Conservation (phyloP, 2,113 vertebrate genomes). For the Hucho hucho region DNA sequence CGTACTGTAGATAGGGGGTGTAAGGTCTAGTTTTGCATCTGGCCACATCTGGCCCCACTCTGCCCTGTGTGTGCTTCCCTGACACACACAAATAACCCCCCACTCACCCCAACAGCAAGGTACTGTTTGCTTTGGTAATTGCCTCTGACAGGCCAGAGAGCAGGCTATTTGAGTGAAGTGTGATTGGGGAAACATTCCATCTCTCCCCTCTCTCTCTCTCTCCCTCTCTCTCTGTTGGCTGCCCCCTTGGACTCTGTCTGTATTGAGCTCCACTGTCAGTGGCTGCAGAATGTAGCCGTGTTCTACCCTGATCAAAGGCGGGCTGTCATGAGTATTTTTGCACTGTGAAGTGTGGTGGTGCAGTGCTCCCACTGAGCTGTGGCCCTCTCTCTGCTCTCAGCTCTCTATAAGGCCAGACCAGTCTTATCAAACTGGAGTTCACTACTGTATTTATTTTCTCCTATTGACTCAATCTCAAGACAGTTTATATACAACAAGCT, state of each 20-base stretch:
- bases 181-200: slow-evolving; percentile 56
- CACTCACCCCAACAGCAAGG: not conserved
- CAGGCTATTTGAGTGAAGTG: slow-evolving; percentile 59
- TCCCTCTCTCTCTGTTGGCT: not conserved
- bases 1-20: not conserved
- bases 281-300: not conserved
- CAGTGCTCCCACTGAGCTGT: slow-evolving; percentile 53
- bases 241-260: slow-evolving; percentile 5
- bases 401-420: not conserved
- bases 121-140: slow-evolving; percentile 56
- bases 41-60: not conserved
- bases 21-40: not conserved
- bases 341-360: slow-evolving; percentile 58
- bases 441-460: slow-evolving; percentile 32
- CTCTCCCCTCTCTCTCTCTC: slow-evolving; percentile 10
- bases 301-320: slow-evolving; percentile 52
- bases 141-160: slow-evolving; percentile 66
- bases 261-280: slow-evolving; percentile 6
- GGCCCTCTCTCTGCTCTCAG: slow-evolving; percentile 3
- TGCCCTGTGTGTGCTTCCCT: not conserved
- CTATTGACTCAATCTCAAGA: slow-evolving; percentile 47
- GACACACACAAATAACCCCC: slow-evolving; percentile 1
- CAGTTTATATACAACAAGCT: slow-evolving; percentile 48
- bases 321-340: slow-evolving; percentile 61
- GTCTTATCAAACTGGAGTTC: not conserved